These are phyloP conservation scores for Campylomormyrus numenius DNA, from an alignment of 2,113 vertebrate genomes.

Conservation along the genomic window DNA sequence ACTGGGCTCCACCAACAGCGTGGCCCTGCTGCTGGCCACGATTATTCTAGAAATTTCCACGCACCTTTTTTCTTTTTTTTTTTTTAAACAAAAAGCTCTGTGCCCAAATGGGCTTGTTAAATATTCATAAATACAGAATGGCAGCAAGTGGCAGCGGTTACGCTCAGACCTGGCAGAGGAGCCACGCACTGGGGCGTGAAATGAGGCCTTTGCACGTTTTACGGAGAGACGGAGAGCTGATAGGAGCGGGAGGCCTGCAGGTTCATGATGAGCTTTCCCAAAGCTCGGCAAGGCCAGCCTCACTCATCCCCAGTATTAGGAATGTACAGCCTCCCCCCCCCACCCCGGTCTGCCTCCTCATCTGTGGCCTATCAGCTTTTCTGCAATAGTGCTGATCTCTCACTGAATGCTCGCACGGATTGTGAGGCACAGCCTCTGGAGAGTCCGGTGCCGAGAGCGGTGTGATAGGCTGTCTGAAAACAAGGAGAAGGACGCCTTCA, in stretches of 20 bases:
- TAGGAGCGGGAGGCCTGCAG: neutral
- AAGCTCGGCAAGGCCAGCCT: neutral
- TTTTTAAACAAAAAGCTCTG: neutral
- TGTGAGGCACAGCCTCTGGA: neutral
- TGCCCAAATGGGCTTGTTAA: neutral
- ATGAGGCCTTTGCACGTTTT: slow-evolving; percentile 21
- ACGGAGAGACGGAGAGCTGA: slow-evolving; percentile 7
- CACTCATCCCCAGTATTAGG: neutral
- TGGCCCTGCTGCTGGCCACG: too few relatives aligned
- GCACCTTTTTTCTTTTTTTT: neutral
- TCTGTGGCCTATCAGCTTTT: neutral
- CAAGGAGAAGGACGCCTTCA: neutral
- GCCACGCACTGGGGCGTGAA: slow-evolving; percentile 18
- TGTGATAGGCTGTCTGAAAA: neutral
- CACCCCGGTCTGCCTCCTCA: neutral
- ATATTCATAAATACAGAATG: neutral
- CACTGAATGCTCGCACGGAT: neutral
- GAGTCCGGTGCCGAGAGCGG: neutral
- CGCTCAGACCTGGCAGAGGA: neutral
- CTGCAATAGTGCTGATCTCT: neutral
- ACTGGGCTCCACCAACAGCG: neutral
- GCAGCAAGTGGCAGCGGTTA: neutral
- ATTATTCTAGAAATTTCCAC: neutral
- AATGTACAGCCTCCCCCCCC: neutral
- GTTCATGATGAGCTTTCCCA: neutral